Conservation (phyloP, 2,888 invertebrate species). For the Hololepta plana region DNA sequence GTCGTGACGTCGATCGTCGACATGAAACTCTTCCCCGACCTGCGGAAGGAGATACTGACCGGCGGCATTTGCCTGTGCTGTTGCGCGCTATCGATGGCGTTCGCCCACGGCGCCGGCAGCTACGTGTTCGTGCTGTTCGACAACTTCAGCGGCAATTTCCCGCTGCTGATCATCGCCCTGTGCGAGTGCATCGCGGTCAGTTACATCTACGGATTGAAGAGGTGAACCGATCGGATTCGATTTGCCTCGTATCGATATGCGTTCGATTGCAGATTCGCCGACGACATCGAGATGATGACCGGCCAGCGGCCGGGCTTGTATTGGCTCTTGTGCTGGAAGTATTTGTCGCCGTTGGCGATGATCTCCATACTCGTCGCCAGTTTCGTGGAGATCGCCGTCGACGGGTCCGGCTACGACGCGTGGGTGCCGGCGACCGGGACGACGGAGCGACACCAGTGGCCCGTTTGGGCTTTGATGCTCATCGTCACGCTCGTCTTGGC, state of each 20-base stretch:
- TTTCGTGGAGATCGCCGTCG: constrained; percentile 57
- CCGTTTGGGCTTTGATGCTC: constrained; percentile 62
- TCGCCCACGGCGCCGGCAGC: constrained; percentile 85
- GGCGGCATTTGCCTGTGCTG: constrained; percentile 66
- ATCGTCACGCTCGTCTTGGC: constrained; percentile 57
- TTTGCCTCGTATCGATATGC: background rate
- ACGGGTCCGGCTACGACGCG: constrained; percentile 71
- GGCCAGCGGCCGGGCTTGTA: constrained; percentile 74
- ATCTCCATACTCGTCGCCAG: constrained; percentile 69
- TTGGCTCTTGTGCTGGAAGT: constrained; percentile 92
- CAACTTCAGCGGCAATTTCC: constrained; percentile 86
- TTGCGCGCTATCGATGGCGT: constrained; percentile 72
- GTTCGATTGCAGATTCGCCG: constrained; percentile 50
- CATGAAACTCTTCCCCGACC: constrained; percentile 81
- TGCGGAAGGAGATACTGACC: constrained; percentile 76
- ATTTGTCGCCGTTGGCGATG: constrained; percentile 80
- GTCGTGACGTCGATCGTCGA: constrained; percentile 92
- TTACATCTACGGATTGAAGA: constrained; percentile 84
- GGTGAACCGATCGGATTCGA: constrained; percentile 30
- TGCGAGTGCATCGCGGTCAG: constrained; percentile 83
- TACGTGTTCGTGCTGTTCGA: constrained; percentile 89
- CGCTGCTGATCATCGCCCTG: constrained; percentile 78
- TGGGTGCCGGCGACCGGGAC: constrained; percentile 60
- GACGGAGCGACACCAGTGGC: constrained; percentile 69
- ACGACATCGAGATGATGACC: constrained; percentile 91